Base-by-base conservation (phyloP, 2,113 vertebrate species). In the Alaudala cheleensis region DNA sequence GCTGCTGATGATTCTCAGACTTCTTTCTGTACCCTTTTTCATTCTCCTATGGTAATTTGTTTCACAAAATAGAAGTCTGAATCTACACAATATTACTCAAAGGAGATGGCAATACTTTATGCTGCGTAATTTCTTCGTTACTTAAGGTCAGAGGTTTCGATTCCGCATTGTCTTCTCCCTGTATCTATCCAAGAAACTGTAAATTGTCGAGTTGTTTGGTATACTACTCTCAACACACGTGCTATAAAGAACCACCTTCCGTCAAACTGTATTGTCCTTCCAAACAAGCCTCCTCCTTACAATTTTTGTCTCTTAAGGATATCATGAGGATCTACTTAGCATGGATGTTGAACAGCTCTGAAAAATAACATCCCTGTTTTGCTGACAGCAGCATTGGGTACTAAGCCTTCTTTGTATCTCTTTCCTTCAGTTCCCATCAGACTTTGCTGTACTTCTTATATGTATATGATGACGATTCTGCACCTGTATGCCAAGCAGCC, bases 401-500 rank as follows among this genome's bases (percentile, higher is more conserved):
- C 20, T 21, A 21, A 2, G 10, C 3, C 2, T 26, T 54, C 73
- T 86, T 40, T 51, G 2, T 21, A 39, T 6, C 25, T 57, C 26
- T 53, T 49, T 72, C 26, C 51, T 81, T 45, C 17, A 47, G 25
- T 14, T 90, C 7, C n/a, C 29, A 58, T 24, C 31, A 71, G 25
- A 31, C 15, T 42, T n/a, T 77, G 25, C 19, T 33, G 11, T 26
- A 58, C 7, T 44, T 57, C 19, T 11, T 14, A 4, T 13, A 69
- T 1, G 7, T 14, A 29, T 14, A 6, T 16, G 50, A 58, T 21
- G 19, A 62, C n/a, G 64, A 50, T 18, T 34, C 26, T 1, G 0
- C 15, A 56, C 9, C 2, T 1, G 19, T 19, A 21, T 22, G 42
- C 7, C 29, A 77, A 64, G 49, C 58, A 58, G 23, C 3, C 21